Base-by-base conservation (phyloP, 2,888 invertebrate genomes). In the Stenichneumon culpator region DNA sequence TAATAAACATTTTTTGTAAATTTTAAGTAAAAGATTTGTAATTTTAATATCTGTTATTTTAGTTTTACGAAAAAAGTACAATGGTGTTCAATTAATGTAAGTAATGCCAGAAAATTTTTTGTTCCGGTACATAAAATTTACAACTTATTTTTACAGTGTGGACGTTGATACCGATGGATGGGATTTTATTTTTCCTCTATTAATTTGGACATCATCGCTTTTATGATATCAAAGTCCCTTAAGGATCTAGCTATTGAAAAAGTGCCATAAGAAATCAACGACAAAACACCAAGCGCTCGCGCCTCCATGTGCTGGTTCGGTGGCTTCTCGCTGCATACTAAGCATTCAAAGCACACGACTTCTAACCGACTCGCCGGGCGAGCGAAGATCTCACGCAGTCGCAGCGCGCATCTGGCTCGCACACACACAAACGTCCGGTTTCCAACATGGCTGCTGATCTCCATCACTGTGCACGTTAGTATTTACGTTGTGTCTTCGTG, bases 361-460 rank as follows among this genome's bases (percentile, higher is more conserved):
- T 54, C 9, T 32, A 32, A 7, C 32, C 36, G n/a, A 32, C 28
- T 63, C 28, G 36, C 5, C 63, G 32, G 9, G 25, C 63, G 63
- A 63, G 36, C 63, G 7, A 63, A 36, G 32, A 28, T n/a, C 32
- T 63, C 36, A 28, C 63, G 63, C 63, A 63, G 63, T n/a, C 63
- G 63, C 75, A 19, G 22, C n/a, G 7, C 50, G 57, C 57, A 19
- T n/a, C 52, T 52, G 52, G 52, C 52, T 52, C 52, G n/a, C 39
- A 39, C 11, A 39, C 32, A 74, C n/a, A 19, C n/a, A 16, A 22
- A 39, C 52, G 52, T 52, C n/a, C 4, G 44, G 32, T 47, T 79
- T 70, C 28, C 87, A 89, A 89, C 52, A 89, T 89, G 89, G 89
- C 88, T 25, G 57, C 19, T 77, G 83, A 74, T 11, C n/a, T 25